Conservation (phyloP, 2,797 vertebrate genomes). For the Huso huso region DNA sequence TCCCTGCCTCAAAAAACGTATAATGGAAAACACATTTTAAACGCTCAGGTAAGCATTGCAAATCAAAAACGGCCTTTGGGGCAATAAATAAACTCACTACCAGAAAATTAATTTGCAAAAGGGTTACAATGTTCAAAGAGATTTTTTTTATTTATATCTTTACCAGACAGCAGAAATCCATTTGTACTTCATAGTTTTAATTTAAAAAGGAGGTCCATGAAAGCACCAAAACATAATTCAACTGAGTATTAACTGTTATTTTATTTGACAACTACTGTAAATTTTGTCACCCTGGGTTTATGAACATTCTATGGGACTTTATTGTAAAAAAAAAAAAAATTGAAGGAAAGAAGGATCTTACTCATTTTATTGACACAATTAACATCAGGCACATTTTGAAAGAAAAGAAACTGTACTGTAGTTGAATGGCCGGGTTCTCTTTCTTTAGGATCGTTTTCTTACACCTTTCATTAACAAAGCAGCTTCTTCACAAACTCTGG, state of each 20-base stretch:
- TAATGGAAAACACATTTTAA: conserved; percentile 73
- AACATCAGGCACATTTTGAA: conserved; percentile 1
- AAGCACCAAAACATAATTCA: background rate
- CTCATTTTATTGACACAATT: conserved; percentile 1
- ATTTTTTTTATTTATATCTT: background rate
- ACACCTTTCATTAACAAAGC: too few species aligned
- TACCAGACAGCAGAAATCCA: background rate
- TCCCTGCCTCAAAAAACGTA: conserved; percentile 66
- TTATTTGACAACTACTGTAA: background rate
- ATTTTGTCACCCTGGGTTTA: background rate
- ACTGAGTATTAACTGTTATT: background rate
- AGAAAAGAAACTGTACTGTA: background rate
- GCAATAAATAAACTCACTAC: conserved; percentile 68
- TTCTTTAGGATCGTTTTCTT: too few species aligned
- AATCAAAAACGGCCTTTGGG: conserved; percentile 48
- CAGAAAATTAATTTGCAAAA: conserved; percentile 48
- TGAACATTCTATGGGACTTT: too few species aligned
- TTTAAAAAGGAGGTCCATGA: background rate
- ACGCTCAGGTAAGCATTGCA: conserved; percentile 63
- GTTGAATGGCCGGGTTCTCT: too few species aligned
- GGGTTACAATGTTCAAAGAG: background rate
- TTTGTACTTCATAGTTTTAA: background rate
- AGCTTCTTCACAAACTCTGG: too few species aligned
- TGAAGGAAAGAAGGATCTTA: background rate
- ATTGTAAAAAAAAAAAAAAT: too few species aligned